Conservation (phyloP, 2,797 vertebrate species). For the Lateolabrax maculatus region DNA sequence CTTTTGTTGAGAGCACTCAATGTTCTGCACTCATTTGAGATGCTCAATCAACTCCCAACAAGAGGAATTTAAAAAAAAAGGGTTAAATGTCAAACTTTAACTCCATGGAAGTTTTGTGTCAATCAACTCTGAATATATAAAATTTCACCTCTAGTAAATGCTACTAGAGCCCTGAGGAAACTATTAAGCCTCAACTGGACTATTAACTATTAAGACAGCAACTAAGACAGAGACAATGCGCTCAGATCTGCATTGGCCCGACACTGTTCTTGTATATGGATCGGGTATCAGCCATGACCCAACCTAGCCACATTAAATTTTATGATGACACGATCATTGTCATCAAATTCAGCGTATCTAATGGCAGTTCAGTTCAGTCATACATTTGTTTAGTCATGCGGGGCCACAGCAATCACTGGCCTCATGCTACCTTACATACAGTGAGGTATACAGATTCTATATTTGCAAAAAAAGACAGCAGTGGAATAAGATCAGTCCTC, state of each 20-base stretch:
- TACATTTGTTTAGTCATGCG: background rate
- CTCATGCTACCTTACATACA: background rate
- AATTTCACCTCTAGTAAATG: conserved; percentile 10
- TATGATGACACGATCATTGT: background rate
- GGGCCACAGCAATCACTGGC: background rate
- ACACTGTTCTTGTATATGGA: background rate
- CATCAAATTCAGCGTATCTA: background rate
- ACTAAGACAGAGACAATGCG: background rate
- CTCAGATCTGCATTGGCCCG: background rate
- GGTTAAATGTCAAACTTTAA: background rate
- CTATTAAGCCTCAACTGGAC: background rate
- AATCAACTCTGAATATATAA: background rate
- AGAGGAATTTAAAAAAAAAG: background rate
- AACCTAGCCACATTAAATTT: background rate
- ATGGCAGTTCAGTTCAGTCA: background rate
- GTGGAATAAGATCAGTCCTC: background rate
- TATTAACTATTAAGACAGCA: background rate
- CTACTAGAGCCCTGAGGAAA: conserved; percentile 37
- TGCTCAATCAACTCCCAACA: background rate
- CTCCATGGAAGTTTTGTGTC: background rate
- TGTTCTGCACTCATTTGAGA: background rate
- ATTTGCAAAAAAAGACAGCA: background rate
- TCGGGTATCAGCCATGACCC: background rate
- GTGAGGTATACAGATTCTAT: background rate
- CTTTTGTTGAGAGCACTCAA: background rate